phyloP scores from a whole-genome alignment of 35 echinoderm and acorn worm species.

The Stichopus chloronotus region DNA sequence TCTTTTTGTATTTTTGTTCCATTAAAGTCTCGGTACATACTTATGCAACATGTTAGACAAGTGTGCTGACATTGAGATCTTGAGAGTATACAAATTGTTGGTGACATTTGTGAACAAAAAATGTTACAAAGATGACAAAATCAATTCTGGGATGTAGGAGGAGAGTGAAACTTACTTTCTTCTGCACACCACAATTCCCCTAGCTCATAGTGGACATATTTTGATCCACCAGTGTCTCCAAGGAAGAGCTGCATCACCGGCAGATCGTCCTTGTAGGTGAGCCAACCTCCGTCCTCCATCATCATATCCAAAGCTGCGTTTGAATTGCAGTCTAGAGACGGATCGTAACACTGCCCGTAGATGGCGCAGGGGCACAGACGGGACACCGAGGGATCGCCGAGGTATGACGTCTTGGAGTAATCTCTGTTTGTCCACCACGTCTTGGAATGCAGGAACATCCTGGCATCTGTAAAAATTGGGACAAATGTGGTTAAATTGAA shows the following conservation, averaged over 20 bases:
- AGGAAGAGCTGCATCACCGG: conserved; percentile 57
- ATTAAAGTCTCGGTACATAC: too few relatives aligned
- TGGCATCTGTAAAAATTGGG: conserved; percentile 4
- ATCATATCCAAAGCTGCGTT: neutral
- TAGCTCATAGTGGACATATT: conserved; percentile 24
- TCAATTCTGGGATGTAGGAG: too few relatives aligned
- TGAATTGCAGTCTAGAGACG: conserved; percentile 47
- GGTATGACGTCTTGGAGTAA: conserved; percentile 1
- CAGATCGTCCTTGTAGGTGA: conserved; percentile 37
- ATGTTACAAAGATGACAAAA: too few relatives aligned
- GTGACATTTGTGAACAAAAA: too few relatives aligned
- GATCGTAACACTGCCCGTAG: conserved; percentile 51
- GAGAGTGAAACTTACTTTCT: conserved; percentile 36
- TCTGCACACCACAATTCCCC: conserved; percentile 52
- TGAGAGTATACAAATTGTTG: too few relatives aligned
- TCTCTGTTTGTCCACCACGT: conserved; percentile 30
- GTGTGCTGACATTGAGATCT: too few relatives aligned
- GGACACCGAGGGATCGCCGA: neutral
- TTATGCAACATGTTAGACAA: too few relatives aligned
- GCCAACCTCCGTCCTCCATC: conserved; percentile 66
- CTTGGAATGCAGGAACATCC: neutral
- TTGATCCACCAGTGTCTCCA: conserved; percentile 2
- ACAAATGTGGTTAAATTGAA: neutral
- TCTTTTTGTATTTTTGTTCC: too few relatives aligned
- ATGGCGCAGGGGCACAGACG: neutral